These are phyloP conservation scores for Agapetus fuscipes DNA, from an alignment of 2,888 invertebrate species.

Conservation along the genomic window DNA sequence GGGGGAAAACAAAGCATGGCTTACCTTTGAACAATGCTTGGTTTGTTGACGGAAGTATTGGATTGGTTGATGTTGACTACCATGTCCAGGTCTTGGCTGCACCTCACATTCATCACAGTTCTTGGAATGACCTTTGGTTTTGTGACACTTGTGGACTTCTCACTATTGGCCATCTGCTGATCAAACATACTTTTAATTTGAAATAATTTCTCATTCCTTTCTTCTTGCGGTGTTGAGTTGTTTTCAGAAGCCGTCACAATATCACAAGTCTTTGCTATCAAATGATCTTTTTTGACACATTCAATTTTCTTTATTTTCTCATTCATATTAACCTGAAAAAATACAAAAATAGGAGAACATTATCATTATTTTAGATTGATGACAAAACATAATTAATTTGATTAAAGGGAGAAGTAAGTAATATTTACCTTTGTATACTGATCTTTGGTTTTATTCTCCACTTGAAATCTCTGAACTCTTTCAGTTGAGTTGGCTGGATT, in stretches of 20 bases:
- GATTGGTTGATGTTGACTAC: too few relatives aligned
- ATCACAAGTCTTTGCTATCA: too few relatives aligned
- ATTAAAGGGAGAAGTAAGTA: too few relatives aligned
- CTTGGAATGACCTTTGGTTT: slow-evolving; percentile 4
- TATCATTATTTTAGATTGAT: background rate
- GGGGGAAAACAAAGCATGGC: too few relatives aligned
- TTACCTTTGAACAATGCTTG: too few relatives aligned
- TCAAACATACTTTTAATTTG: too few relatives aligned
- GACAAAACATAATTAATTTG: background rate
- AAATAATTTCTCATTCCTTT: too few relatives aligned
- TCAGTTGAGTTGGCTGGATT: background rate
- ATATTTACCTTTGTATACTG: too few relatives aligned
- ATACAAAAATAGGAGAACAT: background rate
- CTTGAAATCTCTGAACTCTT: background rate
- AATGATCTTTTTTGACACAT: slow-evolving; percentile 2
- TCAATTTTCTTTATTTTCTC: slow-evolving; percentile 2
- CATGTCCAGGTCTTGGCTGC: slow-evolving; percentile 4
- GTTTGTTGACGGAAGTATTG: too few relatives aligned
- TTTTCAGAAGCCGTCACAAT: too few relatives aligned
- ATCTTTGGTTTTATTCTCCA: background rate
- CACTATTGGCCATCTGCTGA: too few relatives aligned
- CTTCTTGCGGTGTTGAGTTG: too few relatives aligned
- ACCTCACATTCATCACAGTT: slow-evolving; percentile 8
- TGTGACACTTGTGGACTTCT: background rate
- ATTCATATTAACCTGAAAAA: slow-evolving; percentile 9